Evolutionary conservation across 2,113 vertebrate species (phyloP).

Genomic region (Sapayoa aenigma): DNA sequence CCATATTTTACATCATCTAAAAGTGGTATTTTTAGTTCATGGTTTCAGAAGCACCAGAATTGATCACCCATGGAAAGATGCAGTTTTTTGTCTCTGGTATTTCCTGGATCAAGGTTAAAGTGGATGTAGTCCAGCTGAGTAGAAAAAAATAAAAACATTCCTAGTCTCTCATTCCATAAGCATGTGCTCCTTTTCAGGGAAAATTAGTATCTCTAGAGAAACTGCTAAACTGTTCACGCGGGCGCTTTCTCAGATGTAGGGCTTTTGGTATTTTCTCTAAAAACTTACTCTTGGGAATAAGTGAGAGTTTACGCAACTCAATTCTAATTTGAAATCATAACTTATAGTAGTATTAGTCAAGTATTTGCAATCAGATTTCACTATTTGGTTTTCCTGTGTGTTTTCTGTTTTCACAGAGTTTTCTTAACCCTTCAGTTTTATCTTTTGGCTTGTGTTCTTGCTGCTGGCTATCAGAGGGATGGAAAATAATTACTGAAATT

Average conservation of each 20-base stretch:
- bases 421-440: slow-evolving; percentile 23
- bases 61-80: neutral
- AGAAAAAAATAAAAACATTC: neutral
- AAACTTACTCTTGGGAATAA: neutral
- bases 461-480: slow-evolving; percentile 17
- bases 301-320: neutral
- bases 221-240: neutral
- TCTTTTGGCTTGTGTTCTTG: neutral
- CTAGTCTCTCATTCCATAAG: neutral
- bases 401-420: neutral
- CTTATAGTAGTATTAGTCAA: neutral
- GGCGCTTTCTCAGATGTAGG: neutral
- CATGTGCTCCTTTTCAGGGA: neutral
- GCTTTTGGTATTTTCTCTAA: neutral
- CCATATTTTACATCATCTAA: neutral
- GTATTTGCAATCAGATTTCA: neutral
- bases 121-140: neutral
- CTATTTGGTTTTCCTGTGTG: neutral
- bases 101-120: neutral
- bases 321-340: neutral
- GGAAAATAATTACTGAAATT: slow-evolving; percentile 39
- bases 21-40: neutral
- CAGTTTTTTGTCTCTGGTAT: neutral
- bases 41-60: neutral
- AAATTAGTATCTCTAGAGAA: neutral